Evolutionary conservation across 2,113 vertebrate species (phyloP).

Genomic region (Caranx melampygus): DNA sequence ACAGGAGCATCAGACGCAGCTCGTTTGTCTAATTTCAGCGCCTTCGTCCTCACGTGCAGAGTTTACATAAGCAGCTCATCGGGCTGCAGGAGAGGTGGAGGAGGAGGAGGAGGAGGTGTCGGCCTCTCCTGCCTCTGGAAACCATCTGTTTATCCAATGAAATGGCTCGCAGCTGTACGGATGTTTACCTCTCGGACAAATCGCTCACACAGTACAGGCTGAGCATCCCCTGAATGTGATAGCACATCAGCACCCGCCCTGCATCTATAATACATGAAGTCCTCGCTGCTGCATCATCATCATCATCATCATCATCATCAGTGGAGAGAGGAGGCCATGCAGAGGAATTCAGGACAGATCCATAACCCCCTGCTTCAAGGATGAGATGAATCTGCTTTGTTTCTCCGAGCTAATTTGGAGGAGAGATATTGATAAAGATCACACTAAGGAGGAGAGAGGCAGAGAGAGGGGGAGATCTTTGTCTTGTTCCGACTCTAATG

Average conservation of each 20-base stretch:
- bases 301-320: neutral
- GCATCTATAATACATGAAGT: neutral
- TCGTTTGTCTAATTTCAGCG: neutral
- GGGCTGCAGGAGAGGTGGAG: neutral
- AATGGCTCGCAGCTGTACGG: neutral
- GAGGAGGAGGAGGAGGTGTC: too few species aligned
- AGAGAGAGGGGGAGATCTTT: conserved; percentile 32
- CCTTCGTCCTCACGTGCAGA: neutral
- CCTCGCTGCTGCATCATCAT: neutral
- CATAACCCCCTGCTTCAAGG: conserved; percentile 3
- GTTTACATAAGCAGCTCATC: neutral
- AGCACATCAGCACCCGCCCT: neutral
- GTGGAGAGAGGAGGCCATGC: neutral
- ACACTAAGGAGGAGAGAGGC: conserved; percentile 12
- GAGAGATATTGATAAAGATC: conserved; percentile 35
- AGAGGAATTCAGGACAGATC: neutral
- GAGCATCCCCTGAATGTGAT: neutral
- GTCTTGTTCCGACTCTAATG: conserved; percentile 45
- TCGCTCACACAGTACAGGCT: neutral
- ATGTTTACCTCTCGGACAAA: conserved; percentile 13
- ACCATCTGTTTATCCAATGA: neutral
- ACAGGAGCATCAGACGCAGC: neutral
- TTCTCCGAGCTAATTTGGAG: conserved; percentile 28
- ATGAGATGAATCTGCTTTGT: conserved; percentile 5
- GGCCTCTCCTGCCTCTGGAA: neutral